Evolutionary conservation across 2,888 invertebrate genomes (phyloP).

Genomic region (Mantis religiosa): DNA sequence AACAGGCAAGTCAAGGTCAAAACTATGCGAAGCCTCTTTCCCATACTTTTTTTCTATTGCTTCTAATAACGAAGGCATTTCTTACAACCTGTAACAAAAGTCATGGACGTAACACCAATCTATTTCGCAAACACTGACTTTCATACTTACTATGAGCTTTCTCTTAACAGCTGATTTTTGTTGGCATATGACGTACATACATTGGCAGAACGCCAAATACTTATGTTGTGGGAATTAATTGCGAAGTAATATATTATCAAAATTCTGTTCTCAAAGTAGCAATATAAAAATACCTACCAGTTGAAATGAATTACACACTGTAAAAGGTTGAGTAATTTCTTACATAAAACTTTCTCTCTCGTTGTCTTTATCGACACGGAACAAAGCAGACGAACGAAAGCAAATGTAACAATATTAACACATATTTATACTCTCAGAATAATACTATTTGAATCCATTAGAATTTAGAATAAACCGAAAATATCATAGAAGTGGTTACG

Average conservation of each 20-base stretch:
- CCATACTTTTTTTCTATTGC: conserved; percentile 86
- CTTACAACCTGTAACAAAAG: conserved; percentile 20
- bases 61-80: conserved; percentile 85
- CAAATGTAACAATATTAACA: not conserved
- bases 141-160: not conserved
- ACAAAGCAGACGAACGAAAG: not conserved
- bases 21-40: conserved; percentile 33
- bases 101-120: not conserved
- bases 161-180: not conserved
- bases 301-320: not conserved
- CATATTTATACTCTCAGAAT: not conserved
- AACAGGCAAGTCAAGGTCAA: conserved; percentile 54
- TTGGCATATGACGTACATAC: not conserved
- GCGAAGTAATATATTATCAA: not conserved
- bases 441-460: not conserved
- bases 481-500: not conserved
- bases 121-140: not conserved
- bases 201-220: not conserved
- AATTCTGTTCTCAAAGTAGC: not conserved
- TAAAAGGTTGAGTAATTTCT: not conserved
- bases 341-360: conserved; percentile 9
- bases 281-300: not conserved
- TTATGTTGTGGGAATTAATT: not conserved
- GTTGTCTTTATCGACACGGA: not conserved
- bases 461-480: not conserved